These are phyloP conservation scores for Drosophila colorata DNA, from an alignment of 2,888 invertebrate species.

Conservation along the genomic window DNA sequence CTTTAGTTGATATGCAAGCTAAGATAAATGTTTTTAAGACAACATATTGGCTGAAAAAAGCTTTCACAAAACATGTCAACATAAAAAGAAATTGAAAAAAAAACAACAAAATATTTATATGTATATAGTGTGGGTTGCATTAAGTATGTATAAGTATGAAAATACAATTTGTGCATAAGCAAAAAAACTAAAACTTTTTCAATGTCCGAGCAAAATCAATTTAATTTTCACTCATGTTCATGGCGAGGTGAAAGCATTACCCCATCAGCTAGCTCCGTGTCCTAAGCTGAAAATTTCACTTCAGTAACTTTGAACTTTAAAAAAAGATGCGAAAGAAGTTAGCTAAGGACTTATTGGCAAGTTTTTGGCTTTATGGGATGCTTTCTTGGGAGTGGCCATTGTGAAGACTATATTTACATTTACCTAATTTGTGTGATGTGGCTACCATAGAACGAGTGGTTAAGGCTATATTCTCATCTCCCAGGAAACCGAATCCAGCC, in stretches of 20 bases:
- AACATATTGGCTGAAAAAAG: too few relatives aligned
- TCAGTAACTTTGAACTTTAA: conserved; percentile 76
- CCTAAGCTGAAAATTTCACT: conserved; percentile 70
- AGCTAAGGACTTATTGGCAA: conserved; percentile 47
- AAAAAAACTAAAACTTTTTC: conserved; percentile 45
- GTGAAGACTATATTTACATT: conserved; percentile 71
- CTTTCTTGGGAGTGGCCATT: conserved; percentile 49
- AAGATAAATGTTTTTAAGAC: too few relatives aligned
- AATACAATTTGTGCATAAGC: conserved; percentile 42
- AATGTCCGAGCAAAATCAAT: conserved; percentile 74
- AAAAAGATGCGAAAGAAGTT: conserved; percentile 62
- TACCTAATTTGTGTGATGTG: conserved; percentile 57
- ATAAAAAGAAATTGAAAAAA: too few relatives aligned
- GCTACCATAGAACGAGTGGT: conserved; percentile 33
- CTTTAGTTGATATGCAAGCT: too few relatives aligned
- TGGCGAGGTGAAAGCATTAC: not conserved
- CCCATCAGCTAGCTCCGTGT: conserved; percentile 7
- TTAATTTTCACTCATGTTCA: conserved; percentile 73
- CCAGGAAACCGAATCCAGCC: not conserved
- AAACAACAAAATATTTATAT: too few relatives aligned
- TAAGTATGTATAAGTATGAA: conserved; percentile 34
- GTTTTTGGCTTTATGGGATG: conserved; percentile 40
- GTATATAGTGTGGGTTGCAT: conserved; percentile 17
- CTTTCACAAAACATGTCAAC: too few relatives aligned
- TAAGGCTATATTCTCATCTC: too few relatives aligned